Evolutionary conservation across 37 sponge, comb jelly and placozoan genomes (phyloP).

Genomic region (Beroe forskalii): DNA sequence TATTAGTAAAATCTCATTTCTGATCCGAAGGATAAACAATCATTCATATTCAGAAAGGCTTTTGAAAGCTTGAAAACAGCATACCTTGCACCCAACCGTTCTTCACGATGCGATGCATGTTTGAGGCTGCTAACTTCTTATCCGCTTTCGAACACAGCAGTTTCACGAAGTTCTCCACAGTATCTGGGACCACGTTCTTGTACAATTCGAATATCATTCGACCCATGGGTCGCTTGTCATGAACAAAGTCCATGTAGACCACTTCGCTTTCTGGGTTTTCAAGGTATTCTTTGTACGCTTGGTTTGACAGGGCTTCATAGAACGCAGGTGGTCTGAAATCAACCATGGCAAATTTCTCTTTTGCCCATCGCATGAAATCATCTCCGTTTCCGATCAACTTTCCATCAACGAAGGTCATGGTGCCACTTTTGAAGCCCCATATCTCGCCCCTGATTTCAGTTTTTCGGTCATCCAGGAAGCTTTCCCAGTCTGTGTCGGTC

Average conservation of each 20-base stretch:
- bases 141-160: slow-evolving; percentile 68
- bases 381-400: slow-evolving; percentile 66
- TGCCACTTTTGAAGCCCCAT: slow-evolving; percentile 66
- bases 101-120: slow-evolving; percentile 75
- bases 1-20: too few relatives aligned
- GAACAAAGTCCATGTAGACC: slow-evolving; percentile 11
- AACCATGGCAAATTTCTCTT: slow-evolving; percentile 61
- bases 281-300: slow-evolving; percentile 72
- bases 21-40: neutral
- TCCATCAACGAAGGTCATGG: slow-evolving; percentile 66
- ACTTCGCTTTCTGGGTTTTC: slow-evolving; percentile 62
- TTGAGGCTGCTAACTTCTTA: slow-evolving; percentile 45
- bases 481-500: slow-evolving; percentile 51
- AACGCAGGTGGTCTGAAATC: slow-evolving; percentile 69
- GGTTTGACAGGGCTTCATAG: slow-evolving; percentile 68
- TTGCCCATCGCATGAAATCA: slow-evolving; percentile 69
- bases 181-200: slow-evolving; percentile 73
- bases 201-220: slow-evolving; percentile 71
- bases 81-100: slow-evolving; percentile 84
- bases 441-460: slow-evolving; percentile 67
- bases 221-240: slow-evolving; percentile 35
- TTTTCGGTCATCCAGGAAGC: neutral
- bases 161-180: slow-evolving; percentile 74
- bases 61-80: neutral
- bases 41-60: neutral